phyloP scores from a whole-genome alignment of 92 coral and sea anemone species.

The Desmophyllum pertusum region DNA sequence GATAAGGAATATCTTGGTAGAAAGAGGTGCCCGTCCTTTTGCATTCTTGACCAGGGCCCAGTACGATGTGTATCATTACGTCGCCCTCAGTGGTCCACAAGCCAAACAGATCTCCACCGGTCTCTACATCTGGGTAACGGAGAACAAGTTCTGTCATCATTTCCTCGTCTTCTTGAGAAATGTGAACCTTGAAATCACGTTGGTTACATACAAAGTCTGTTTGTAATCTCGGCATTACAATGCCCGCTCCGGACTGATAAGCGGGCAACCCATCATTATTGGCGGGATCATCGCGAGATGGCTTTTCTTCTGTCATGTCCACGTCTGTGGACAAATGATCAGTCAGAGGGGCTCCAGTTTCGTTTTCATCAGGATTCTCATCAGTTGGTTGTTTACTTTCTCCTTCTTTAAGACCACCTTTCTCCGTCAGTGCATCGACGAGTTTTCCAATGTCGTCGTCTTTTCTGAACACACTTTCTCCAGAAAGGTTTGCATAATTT shows the following conservation, averaged over 20 bases:
- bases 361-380: neutral
- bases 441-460: neutral
- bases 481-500: neutral
- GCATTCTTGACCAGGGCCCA: constrained; percentile 87
- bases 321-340: neutral
- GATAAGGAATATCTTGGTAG: constrained; percentile 79
- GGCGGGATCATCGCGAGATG: neutral
- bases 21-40: constrained; percentile 67
- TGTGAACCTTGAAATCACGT: constrained; percentile 38
- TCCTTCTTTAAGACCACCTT: neutral
- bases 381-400: neutral
- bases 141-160: constrained; percentile 70
- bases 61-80: constrained; percentile 71
- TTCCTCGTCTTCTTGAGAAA: constrained; percentile 69
- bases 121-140: constrained; percentile 67
- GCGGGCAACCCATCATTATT: too few species aligned
- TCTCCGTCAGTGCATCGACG: neutral
- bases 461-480: constrained; percentile 23
- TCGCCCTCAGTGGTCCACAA: constrained; percentile 64
- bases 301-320: neutral
- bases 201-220: neutral
- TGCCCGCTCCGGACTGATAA: too few species aligned
- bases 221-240: neutral
- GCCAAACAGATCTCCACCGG: constrained; percentile 91
- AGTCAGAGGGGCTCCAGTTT: neutral